These are phyloP conservation scores for Pituophis catenifer DNA, from an alignment of 2,113 vertebrate species.

Conservation along the genomic window DNA sequence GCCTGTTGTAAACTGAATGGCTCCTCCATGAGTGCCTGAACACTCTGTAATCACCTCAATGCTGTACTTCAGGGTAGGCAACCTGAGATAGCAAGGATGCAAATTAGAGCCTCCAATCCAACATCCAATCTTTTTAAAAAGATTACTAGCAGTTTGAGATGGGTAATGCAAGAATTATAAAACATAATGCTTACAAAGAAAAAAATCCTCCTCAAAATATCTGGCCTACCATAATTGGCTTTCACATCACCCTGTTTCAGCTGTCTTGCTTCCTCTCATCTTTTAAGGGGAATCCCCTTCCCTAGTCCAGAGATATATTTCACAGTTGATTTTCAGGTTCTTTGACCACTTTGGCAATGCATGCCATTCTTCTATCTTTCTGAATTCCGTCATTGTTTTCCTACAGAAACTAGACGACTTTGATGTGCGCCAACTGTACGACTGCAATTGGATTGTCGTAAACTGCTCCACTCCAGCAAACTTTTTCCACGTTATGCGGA, in stretches of 20 bases:
- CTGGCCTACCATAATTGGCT: neutral
- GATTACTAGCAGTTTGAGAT: neutral
- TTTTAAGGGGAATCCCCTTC: neutral
- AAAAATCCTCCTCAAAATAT: neutral
- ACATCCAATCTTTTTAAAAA: neutral
- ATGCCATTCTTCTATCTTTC: neutral
- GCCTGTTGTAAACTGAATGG: neutral
- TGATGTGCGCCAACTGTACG: conserved; percentile 83
- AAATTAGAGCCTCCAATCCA: neutral
- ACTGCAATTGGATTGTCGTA: conserved; percentile 94
- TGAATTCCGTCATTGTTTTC: neutral
- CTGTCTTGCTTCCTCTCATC: neutral
- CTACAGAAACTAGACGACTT: conserved; percentile 82
- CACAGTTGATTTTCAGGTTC: neutral
- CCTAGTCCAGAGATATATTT: neutral
- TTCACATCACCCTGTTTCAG: neutral
- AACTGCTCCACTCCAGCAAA: conserved; percentile 92
- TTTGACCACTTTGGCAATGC: neutral
- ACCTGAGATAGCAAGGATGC: neutral
- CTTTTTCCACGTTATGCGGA: conserved; percentile 89
- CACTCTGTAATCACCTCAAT: neutral
- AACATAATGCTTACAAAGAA: neutral
- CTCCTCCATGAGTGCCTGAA: neutral
- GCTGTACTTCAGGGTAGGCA: neutral
- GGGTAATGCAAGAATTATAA: neutral